Conservation (phyloP, 2,888 invertebrate species). For the Cosmorhoe ocellata region DNA sequence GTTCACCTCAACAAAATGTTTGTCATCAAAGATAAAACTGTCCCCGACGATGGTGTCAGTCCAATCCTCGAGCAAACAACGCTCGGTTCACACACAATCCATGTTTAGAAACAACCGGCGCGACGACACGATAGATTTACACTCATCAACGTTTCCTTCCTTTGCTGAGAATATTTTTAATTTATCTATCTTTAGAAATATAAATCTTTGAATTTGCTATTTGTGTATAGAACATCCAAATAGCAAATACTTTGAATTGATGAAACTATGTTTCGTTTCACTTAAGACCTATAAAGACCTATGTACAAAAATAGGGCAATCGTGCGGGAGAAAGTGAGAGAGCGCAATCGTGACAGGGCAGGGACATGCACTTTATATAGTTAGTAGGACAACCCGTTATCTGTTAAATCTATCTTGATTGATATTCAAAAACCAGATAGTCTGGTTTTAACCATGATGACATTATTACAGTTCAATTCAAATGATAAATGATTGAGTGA, state of each 20-base stretch:
- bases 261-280: slow-evolving; percentile 54
- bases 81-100: slow-evolving; percentile 49
- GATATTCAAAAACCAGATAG: slow-evolving; percentile 8
- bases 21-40: slow-evolving; percentile 66
- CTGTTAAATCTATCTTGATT: slow-evolving; percentile 25
- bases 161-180: slow-evolving; percentile 58
- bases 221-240: slow-evolving; percentile 8
- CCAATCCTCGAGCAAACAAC: slow-evolving; percentile 57
- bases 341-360: slow-evolving; percentile 59
- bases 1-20: slow-evolving; percentile 44
- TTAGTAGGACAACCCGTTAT: slow-evolving; percentile 44
- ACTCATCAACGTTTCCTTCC: slow-evolving; percentile 57
- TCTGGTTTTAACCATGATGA: no score
- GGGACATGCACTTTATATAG: slow-evolving; percentile 54
- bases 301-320: slow-evolving; percentile 62
- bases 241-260: slow-evolving; percentile 27
- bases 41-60: slow-evolving; percentile 45
- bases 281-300: slow-evolving; percentile 46
- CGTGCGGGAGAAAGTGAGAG: slow-evolving; percentile 71
- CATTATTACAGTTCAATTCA: no score
- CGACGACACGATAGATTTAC: slow-evolving; percentile 50
- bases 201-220: slow-evolving; percentile 1
- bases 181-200: slow-evolving; percentile 2
- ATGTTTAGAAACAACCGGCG: slow-evolving; percentile 48
- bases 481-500: no score